Percentiles rank a stretch among this genome's conserved stretches.
Evolutionary conservation across 1,140 invertebrate genomes (phyloP).

Genomic region (Cydia strobilella): DNA sequence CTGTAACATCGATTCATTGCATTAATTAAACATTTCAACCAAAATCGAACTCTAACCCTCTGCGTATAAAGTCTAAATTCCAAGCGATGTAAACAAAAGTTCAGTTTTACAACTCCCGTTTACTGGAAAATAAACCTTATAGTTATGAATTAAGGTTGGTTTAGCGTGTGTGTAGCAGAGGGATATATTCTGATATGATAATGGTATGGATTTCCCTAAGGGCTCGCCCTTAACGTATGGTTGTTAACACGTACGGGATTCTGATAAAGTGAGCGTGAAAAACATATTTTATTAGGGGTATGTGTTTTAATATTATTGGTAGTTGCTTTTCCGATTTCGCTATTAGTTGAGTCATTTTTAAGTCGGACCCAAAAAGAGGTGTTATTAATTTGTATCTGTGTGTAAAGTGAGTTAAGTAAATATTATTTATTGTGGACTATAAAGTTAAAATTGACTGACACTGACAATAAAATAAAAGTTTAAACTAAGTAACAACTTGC

Average conservation of each 20-base stretch:
- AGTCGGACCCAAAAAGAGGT: too few relatives aligned
- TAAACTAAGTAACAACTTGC: too few relatives aligned
- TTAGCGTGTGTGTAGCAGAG: neutral
- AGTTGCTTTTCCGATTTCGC: neutral
- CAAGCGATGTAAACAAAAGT: neutral
- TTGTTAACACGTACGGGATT: neutral
- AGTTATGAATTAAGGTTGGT: neutral
- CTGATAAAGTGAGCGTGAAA: constrained; percentile 7
- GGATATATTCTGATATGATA: constrained; percentile 2
- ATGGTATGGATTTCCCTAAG: neutral
- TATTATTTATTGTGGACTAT: too few relatives aligned
- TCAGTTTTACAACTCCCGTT: neutral
- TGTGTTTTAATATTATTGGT: neutral
- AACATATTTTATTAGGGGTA: constrained; percentile 8
- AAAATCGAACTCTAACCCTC: neutral
- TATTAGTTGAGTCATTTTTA: neutral
- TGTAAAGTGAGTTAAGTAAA: too few relatives aligned
- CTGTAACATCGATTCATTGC: neutral
- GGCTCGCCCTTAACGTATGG: constrained; percentile 11
- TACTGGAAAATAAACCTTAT: neutral
- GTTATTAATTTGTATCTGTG: too few relatives aligned
- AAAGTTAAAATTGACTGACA: too few relatives aligned
- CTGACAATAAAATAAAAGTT: too few relatives aligned
- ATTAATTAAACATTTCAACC: neutral
- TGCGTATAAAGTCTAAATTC: neutral